phyloP scores from a whole-genome alignment of 2,113 vertebrate genomes.

The Osmerus mordax region DNA sequence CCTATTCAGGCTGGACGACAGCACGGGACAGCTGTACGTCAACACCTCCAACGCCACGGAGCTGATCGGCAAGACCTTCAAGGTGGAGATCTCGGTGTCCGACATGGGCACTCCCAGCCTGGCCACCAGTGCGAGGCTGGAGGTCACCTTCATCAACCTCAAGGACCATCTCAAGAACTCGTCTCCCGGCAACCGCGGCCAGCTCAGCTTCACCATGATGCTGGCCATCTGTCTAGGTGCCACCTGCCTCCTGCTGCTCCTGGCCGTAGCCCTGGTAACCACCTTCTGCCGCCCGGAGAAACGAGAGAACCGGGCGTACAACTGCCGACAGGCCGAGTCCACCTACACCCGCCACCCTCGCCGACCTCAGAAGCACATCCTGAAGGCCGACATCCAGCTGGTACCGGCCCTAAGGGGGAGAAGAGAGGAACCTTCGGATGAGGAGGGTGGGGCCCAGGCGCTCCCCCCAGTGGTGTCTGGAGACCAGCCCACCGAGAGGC shows the following conservation, averaged over 20 bases:
- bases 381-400: slow-evolving; percentile 89
- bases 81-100: slow-evolving; percentile 73
- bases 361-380: slow-evolving; percentile 88
- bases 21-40: slow-evolving; percentile 80
- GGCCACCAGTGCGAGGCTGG: slow-evolving; percentile 66
- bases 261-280: slow-evolving; percentile 74
- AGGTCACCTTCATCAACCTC: slow-evolving; percentile 78
- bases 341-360: slow-evolving; percentile 84
- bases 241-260: slow-evolving; percentile 74
- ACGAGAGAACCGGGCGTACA: slow-evolving; percentile 85
- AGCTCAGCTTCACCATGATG: slow-evolving; percentile 76
- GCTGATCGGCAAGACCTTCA: slow-evolving; percentile 75
- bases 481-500: slow-evolving; percentile 60
- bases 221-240: slow-evolving; percentile 75
- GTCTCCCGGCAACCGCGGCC: slow-evolving; percentile 53
- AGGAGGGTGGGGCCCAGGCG: slow-evolving; percentile 45
- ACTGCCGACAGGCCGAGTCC: slow-evolving; percentile 88
- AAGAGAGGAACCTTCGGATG: slow-evolving; percentile 56
- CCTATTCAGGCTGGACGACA: slow-evolving; percentile 77
- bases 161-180: slow-evolving; percentile 80
- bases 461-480: slow-evolving; percentile 39
- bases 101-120: slow-evolving; percentile 77
- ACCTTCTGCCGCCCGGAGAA: slow-evolving; percentile 82
- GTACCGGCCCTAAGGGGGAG: slow-evolving; percentile 80
- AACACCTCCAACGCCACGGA: slow-evolving; percentile 83